Percentiles rank a stretch among this genome's conserved stretches.
Evolutionary conservation across 2,113 vertebrate species (phyloP).

Genomic region (Pandion haliaetus): DNA sequence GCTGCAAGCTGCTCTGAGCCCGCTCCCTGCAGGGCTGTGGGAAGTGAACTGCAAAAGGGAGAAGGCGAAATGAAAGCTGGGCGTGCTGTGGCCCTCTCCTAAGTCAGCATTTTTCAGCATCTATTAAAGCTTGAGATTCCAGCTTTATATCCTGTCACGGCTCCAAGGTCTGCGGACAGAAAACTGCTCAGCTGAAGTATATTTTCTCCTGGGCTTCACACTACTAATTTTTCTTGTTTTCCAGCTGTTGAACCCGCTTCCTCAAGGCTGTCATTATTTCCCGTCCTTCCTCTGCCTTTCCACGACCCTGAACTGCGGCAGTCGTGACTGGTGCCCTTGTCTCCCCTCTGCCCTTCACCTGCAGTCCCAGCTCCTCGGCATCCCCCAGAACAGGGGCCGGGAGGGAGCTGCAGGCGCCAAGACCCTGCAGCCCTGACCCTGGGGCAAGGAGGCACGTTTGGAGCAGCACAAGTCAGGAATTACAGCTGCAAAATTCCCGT

Average conservation of each 20-base stretch:
- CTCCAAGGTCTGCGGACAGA: not conserved
- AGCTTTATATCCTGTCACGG: not conserved
- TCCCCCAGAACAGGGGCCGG: not conserved
- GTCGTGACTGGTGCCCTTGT: not conserved
- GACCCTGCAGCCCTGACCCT: not conserved
- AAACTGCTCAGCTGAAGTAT: not conserved
- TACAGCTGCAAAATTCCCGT: constrained; percentile 1
- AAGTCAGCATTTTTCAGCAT: constrained; percentile 40
- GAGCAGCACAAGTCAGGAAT: not conserved
- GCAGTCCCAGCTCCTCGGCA: not conserved
- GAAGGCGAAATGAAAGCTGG: not conserved
- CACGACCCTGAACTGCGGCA: fast-evolving
- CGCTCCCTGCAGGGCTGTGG: fast-evolving
- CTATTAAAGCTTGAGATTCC: not conserved
- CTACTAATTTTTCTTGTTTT: not conserved
- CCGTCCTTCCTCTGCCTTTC: not conserved
- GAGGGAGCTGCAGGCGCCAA: not conserved
- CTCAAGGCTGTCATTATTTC: not conserved
- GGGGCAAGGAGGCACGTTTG: not conserved
- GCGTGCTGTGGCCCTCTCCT: not conserved
- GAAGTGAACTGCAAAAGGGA: not conserved
- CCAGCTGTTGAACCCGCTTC: not conserved
- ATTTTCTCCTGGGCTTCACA: constrained; percentile 15
- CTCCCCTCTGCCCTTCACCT: not conserved
- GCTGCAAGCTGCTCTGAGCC: not conserved